Conservation (phyloP, 2,113 vertebrate species). For the Seriola quinqueradiata region DNA sequence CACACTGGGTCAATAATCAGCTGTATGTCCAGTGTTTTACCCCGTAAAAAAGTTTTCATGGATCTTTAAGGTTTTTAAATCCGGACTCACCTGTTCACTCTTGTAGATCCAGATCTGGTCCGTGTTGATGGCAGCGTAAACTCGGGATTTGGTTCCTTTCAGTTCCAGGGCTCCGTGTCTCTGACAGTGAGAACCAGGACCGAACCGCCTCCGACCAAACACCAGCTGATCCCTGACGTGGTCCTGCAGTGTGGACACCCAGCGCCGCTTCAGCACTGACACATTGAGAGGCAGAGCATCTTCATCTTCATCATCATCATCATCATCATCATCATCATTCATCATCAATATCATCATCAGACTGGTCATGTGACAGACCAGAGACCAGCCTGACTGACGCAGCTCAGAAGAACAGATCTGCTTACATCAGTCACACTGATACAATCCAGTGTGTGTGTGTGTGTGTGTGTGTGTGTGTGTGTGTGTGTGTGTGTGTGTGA, state of each 20-base stretch:
- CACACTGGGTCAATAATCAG: too few relatives aligned
- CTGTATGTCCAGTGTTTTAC: too few relatives aligned
- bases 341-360: too few relatives aligned
- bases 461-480: neutral
- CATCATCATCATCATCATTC: too few relatives aligned
- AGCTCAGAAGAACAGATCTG: too few relatives aligned
- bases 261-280: constrained; percentile 89
- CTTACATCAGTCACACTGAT: too few relatives aligned
- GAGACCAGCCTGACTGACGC: too few relatives aligned
- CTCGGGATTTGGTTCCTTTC: constrained; percentile 94
- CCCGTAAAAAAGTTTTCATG: too few relatives aligned
- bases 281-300: neutral
- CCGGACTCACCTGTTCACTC: constrained; percentile 90
- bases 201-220: constrained; percentile 84
- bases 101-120: constrained; percentile 97
- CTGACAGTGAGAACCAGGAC: constrained; percentile 86
- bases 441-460: neutral
- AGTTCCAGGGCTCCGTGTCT: constrained; percentile 91
- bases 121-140: constrained; percentile 90
- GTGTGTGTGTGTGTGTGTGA: too few relatives aligned
- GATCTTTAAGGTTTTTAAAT: too few relatives aligned
- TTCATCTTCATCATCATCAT: neutral
- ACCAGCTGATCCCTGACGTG: constrained; percentile 89
- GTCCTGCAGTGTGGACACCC: constrained; percentile 92
- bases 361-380: too few relatives aligned